Evolutionary conservation across 1,140 invertebrate genomes (phyloP).

Genomic region (Musca vetustissima): DNA sequence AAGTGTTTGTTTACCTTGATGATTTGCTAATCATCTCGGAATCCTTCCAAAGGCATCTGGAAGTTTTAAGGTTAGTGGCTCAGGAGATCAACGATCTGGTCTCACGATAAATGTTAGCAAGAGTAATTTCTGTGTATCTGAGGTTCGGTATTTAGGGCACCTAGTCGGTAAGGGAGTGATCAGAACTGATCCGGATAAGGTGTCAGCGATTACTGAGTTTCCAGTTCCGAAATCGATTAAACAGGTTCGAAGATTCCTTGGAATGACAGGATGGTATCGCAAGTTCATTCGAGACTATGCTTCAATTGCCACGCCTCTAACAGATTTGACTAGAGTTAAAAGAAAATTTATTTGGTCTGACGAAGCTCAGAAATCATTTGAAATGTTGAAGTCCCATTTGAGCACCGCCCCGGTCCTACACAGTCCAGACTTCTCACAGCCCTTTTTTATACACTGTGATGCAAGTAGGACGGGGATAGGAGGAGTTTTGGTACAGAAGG

Average conservation of each 20-base stretch:
- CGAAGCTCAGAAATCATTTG: constrained; percentile 32
- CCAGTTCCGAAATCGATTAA: background rate
- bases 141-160: constrained; percentile 7
- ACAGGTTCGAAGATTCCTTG: background rate
- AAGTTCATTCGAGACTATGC: background rate
- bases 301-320: background rate
- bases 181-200: constrained; percentile 45
- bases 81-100: background rate
- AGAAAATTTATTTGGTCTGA: constrained; percentile 42
- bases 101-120: constrained; percentile 8
- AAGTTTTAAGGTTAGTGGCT: background rate
- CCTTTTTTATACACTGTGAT: constrained; percentile 29
- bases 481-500: constrained; percentile 6
- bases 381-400: constrained; percentile 28
- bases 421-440: constrained; percentile 33
- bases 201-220: background rate
- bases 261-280: background rate
- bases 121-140: background rate
- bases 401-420: background rate
- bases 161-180: constrained; percentile 39
- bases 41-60: constrained; percentile 16
- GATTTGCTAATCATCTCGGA: constrained; percentile 1
- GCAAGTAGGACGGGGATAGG: constrained; percentile 21
- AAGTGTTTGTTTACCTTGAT: constrained; percentile 7
- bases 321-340: constrained; percentile 20